phyloP scores from a whole-genome alignment of 2,888 invertebrate species.

The Beris morrisii region DNA sequence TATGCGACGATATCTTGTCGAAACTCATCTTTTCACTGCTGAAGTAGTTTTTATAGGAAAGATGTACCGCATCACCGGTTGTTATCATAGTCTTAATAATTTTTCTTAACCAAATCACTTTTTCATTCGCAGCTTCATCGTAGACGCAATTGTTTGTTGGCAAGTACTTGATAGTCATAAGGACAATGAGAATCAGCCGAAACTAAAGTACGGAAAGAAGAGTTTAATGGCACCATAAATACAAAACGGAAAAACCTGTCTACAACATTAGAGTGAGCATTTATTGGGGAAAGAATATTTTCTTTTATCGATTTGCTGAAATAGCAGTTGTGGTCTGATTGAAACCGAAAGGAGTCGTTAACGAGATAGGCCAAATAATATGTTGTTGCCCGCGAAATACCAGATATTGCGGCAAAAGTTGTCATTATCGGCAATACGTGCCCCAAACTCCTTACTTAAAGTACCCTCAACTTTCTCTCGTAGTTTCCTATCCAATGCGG shows the following conservation, averaged over 20 bases:
- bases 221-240: constrained; percentile 9
- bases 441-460: no score
- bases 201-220: background rate
- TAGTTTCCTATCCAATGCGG: no score
- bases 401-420: no score
- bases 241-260: background rate
- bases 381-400: no score
- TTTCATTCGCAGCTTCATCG: constrained; percentile 2
- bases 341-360: no score
- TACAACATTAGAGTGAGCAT: background rate
- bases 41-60: constrained; percentile 19
- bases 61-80: constrained; percentile 5
- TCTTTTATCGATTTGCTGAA: no score
- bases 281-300: background rate
- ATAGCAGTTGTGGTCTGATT: no score
- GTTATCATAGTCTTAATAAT: constrained; percentile 2
- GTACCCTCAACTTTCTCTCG: no score
- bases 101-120: background rate
- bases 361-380: no score
- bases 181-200: background rate
- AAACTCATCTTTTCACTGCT: constrained; percentile 18
- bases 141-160: background rate
- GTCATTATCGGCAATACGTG: no score
- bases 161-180: constrained; percentile 13
- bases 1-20: constrained; percentile 5